Percentiles rank a stretch among this genome's conserved stretches.
Evolutionary conservation across 2,113 vertebrate species (phyloP).

Genomic region (Cervus canadensis): DNA sequence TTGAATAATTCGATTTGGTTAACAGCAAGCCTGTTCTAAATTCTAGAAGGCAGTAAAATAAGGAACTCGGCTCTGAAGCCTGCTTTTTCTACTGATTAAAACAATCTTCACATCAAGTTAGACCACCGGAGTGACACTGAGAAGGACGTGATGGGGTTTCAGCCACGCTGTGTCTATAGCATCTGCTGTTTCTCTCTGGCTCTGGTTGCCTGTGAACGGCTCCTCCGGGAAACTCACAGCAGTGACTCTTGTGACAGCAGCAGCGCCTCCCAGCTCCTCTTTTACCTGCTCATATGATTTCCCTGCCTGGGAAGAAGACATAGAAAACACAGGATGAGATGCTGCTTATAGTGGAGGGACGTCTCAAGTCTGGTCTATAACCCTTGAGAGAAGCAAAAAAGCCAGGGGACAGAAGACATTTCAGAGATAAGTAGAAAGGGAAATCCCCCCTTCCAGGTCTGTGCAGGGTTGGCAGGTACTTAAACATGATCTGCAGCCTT

Average conservation of each 20-base stretch:
- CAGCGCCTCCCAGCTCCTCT: slow-evolving; percentile 83
- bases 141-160: neutral
- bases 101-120: neutral
- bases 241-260: slow-evolving; percentile 66
- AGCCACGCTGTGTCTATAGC: neutral
- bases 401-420: neutral
- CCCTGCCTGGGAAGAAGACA: slow-evolving; percentile 81
- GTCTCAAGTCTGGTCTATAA: neutral
- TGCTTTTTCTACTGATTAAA: neutral
- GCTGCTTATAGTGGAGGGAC: neutral
- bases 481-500: neutral
- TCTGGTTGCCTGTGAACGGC: neutral
- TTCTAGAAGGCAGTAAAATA: neutral
- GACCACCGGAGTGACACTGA: neutral
- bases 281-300: slow-evolving; percentile 90
- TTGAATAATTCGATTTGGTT: slow-evolving; percentile 13
- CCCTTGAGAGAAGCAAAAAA: neutral
- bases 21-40: neutral
- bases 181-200: neutral
- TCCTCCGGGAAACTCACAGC: slow-evolving; percentile 72
- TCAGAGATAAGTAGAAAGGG: neutral
- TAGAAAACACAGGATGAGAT: neutral
- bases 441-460: neutral
- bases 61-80: neutral
- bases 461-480: neutral